phyloP scores from a whole-genome alignment of 2,113 vertebrate species.

The Halcyon malimbica region DNA sequence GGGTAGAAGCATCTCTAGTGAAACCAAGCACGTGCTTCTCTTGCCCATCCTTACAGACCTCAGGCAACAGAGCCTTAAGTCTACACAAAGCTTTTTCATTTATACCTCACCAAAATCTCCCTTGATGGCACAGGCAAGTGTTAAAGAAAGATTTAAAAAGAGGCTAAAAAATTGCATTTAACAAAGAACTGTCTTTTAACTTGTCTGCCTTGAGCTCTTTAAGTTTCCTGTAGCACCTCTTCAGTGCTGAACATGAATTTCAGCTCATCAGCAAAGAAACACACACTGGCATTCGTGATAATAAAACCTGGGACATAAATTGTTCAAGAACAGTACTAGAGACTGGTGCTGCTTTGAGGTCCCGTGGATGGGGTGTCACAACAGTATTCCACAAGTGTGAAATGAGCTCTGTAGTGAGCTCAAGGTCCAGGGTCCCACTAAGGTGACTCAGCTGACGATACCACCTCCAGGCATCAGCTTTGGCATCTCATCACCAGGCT shows the following conservation, averaged over 20 bases:
- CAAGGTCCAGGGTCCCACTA: not conserved
- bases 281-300: not conserved
- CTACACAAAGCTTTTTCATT: not conserved
- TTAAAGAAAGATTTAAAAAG: not conserved
- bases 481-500: not conserved
- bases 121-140: not conserved
- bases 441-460: not conserved
- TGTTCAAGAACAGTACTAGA: not conserved
- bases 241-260: not conserved
- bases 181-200: not conserved
- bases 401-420: not conserved
- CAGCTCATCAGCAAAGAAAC: not conserved
- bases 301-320: not conserved
- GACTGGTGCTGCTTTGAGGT: not conserved
- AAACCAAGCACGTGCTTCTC: not conserved
- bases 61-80: not conserved
- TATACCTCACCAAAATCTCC: not conserved
- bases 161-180: not conserved
- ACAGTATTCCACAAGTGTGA: fast-evolving
- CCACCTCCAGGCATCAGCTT: not conserved
- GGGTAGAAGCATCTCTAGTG: not conserved
- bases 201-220: not conserved
- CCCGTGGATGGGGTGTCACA: too few species aligned
- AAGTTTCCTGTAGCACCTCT: not conserved
- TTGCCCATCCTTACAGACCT: fast-evolving